phyloP scores from a whole-genome alignment of 2,888 invertebrate species.

The Caenorhabditis sp. region DNA sequence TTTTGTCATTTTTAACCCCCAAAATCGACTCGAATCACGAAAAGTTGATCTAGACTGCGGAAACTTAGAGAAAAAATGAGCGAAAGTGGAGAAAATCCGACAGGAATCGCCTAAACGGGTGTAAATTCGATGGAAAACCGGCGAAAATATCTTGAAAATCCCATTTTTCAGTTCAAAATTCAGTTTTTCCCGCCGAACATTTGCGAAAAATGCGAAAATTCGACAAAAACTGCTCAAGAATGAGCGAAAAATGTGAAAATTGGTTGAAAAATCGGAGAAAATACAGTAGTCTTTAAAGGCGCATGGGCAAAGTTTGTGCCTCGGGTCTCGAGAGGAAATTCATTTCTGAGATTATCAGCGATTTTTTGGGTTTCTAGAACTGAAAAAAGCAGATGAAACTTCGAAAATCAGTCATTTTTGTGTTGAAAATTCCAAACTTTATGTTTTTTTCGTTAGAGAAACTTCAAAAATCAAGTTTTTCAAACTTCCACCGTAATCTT shows the following conservation, averaged over 20 bases:
- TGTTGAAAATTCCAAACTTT: too few relatives aligned
- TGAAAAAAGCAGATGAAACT: neutral
- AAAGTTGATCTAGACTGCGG: neutral
- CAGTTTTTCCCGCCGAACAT: neutral
- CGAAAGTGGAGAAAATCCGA: neutral
- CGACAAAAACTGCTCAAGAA: neutral
- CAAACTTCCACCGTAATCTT: too few relatives aligned
- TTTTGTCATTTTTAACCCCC: neutral
- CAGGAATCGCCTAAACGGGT: neutral
- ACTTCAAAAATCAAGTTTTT: too few relatives aligned
- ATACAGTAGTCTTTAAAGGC: conserved; percentile 7
- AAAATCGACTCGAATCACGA: neutral
- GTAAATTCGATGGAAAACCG: neutral
- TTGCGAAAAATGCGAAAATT: neutral
- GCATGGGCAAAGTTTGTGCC: neutral
- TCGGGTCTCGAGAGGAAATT: conserved; percentile 3
- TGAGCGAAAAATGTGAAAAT: conserved; percentile 11
- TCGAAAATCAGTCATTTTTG: neutral
- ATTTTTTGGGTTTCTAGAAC: neutral
- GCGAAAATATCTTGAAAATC: neutral
- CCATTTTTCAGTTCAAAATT: neutral
- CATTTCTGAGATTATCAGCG: neutral
- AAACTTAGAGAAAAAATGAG: neutral
- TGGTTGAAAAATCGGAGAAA: neutral
- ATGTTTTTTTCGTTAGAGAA: too few relatives aligned